Percentiles rank a stretch among this genome's conserved stretches.
These are phyloP conservation scores for Etia nguti DNA, from an alignment of 2,113 vertebrate species.

Conservation along the genomic window DNA sequence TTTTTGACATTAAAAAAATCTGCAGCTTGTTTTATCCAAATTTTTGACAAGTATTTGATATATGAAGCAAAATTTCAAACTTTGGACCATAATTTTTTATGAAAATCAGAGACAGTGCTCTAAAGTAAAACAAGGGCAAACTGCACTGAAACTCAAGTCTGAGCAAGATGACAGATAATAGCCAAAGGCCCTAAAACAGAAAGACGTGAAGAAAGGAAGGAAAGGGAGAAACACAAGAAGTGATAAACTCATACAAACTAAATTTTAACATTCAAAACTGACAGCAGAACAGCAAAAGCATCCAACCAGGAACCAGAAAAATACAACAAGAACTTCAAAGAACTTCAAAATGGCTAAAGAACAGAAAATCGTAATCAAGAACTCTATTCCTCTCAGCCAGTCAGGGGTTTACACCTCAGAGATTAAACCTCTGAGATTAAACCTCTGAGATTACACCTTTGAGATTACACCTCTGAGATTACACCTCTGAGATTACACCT, in stretches of 20 bases:
- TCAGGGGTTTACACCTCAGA: too few species aligned
- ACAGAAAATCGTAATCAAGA: background rate
- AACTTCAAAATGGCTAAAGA: background rate
- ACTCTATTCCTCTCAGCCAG: background rate
- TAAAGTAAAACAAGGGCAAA: background rate
- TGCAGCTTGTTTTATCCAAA: background rate
- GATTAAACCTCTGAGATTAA: too few species aligned
- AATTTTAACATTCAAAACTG: background rate
- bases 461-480: too few species aligned
- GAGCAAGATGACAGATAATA: accelerated
- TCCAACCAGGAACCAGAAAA: background rate
- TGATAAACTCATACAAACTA: background rate
- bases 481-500: too few species aligned
- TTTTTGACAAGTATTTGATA: background rate
- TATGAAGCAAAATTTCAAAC: background rate
- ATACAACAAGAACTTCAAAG: background rate
- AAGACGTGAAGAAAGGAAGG: background rate
- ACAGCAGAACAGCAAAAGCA: background rate
- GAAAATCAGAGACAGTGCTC: background rate
- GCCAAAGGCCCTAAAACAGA: background rate
- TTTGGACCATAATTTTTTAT: background rate
- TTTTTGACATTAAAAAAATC: accelerated
- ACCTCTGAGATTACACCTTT: background rate
- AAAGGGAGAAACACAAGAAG: background rate
- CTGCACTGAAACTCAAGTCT: accelerated